Evolutionary conservation across 1,140 invertebrate genomes (phyloP).

Genomic region (Atta texana): DNA sequence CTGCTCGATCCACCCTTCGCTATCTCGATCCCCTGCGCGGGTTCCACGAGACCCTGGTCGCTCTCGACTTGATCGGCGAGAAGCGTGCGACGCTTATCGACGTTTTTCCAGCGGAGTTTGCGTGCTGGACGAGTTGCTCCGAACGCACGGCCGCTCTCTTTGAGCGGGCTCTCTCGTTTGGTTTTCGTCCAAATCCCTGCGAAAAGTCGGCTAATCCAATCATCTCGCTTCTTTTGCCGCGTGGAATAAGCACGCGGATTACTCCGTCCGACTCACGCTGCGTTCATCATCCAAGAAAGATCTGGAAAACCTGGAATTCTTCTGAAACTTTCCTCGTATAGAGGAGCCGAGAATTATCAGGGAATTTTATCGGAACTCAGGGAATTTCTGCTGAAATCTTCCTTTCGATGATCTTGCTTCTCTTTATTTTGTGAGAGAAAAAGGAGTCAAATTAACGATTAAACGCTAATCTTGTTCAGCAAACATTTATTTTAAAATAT

Average conservation of each 20-base stretch:
- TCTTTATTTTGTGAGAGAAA: not conserved
- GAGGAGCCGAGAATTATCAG: not conserved
- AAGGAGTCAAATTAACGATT: not conserved
- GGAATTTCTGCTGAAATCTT: slow-evolving; percentile 12
- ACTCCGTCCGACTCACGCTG: not conserved
- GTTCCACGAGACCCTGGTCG: slow-evolving; percentile 35
- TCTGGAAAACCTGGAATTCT: not conserved
- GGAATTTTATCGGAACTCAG: slow-evolving; percentile 11
- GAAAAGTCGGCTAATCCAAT: slow-evolving; percentile 62
- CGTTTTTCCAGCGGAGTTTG: slow-evolving; percentile 82
- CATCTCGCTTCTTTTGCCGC: slow-evolving; percentile 51
- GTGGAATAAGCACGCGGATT: slow-evolving; percentile 42
- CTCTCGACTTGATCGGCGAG: slow-evolving; percentile 35
- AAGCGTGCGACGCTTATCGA: slow-evolving; percentile 80
- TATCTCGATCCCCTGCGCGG: not conserved
- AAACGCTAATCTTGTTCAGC: not conserved
- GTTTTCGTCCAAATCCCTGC: slow-evolving; percentile 59
- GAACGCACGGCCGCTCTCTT: slow-evolving; percentile 37
- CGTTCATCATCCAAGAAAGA: not conserved
- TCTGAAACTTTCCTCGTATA: not conserved
- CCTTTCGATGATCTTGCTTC: slow-evolving; percentile 4
- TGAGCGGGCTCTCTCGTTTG: slow-evolving; percentile 70
- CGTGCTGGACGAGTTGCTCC: slow-evolving; percentile 82
- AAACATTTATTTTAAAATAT: not conserved
- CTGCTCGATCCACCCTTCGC: slow-evolving; percentile 30